Conservation (phyloP, 2,888 invertebrate species). For the Tiliacea aurago region DNA sequence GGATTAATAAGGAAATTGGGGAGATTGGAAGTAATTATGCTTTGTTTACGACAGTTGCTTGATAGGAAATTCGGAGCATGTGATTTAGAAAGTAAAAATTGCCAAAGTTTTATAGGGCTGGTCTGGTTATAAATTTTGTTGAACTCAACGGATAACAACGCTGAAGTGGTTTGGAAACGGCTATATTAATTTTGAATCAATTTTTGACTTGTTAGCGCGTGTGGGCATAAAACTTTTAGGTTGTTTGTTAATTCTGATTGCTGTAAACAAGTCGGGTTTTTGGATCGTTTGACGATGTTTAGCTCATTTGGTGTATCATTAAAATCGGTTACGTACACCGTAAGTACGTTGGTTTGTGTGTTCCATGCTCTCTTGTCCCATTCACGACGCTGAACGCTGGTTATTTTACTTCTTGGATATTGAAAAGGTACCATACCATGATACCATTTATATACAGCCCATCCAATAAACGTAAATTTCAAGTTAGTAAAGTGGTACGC, state of each 20-base stretch:
- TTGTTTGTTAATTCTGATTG: slow-evolving; percentile 36
- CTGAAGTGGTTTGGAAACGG: slow-evolving; percentile 5
- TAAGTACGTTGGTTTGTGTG: neutral
- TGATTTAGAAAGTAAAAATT: slow-evolving; percentile 51
- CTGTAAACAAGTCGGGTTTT: slow-evolving; percentile 22
- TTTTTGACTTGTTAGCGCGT: slow-evolving; percentile 38
- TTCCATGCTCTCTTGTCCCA: neutral
- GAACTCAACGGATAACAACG: slow-evolving; percentile 6
- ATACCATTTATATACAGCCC: no score
- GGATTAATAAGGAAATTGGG: slow-evolving; percentile 65
- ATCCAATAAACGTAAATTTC: neutral
- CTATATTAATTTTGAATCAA: slow-evolving; percentile 44
- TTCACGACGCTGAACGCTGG: no score
- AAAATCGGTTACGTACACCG: neutral
- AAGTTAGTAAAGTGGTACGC: neutral
- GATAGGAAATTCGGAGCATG: slow-evolving; percentile 43
- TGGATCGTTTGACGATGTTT: neutral
- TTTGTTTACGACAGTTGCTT: slow-evolving; percentile 57
- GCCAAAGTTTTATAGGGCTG: slow-evolving; percentile 38
- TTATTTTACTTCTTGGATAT: neutral
- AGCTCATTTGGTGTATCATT: slow-evolving; percentile 6
- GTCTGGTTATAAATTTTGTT: slow-evolving; percentile 28
- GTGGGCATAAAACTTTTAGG: slow-evolving; percentile 19
- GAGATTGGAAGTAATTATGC: slow-evolving; percentile 49
- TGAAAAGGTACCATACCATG: no score